Evolutionary conservation across 2,113 vertebrate species (phyloP), one percentile per base, ranked within the genome.

Genomic region (Mandrillus leucophaeus): DNA sequence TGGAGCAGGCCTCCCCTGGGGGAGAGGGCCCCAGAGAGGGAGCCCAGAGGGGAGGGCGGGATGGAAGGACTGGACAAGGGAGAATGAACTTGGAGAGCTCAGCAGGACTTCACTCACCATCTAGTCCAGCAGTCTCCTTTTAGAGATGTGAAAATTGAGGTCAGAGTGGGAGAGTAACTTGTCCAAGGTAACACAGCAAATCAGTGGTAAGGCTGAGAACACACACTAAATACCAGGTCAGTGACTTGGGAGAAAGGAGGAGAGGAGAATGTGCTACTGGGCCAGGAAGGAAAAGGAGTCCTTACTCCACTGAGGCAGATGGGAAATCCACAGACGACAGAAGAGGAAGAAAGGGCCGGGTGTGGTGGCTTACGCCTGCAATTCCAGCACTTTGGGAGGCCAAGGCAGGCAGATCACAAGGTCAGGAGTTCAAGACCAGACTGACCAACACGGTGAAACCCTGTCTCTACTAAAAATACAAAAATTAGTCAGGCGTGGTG

Each of bases 171-270:
- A 70, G 66, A 57, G 89, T 57, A 38, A 95, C 75, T 55, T 86
- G 89, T 79, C 27, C 79, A 82, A 78, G 64, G 93, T 76, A 48
- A 92, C 81, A 90, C 40, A 75, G 95, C 89, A 80, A 38, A 32
- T 50, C 40, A 70, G 35, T 30, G n/a, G 23, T 17, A 76, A 35
- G 20, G 48, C 57, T 38, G 78, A 55, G 72, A 38, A 66, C 25
- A 84, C 75, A 90, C 52, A 90, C 61, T 70, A 81, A 80, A 79
- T 22, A 50, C 55, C 30, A 57, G 48, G 59, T 88, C 25, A 86
- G 32, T 30, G 55, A 83, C 66, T 82, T 57, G 81, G 52, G 68
- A 75, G 45, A 57, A 84, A 90, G 43, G 14, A 64, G 16, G 17
- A 76, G 57, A 85, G 73, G 48, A 52, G 27, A 43, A 30, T 82